Percentiles rank a stretch among this genome's conserved stretches.
phyloP scores from a whole-genome alignment of 2,888 invertebrate species.

The Plagodis pulveraria region DNA sequence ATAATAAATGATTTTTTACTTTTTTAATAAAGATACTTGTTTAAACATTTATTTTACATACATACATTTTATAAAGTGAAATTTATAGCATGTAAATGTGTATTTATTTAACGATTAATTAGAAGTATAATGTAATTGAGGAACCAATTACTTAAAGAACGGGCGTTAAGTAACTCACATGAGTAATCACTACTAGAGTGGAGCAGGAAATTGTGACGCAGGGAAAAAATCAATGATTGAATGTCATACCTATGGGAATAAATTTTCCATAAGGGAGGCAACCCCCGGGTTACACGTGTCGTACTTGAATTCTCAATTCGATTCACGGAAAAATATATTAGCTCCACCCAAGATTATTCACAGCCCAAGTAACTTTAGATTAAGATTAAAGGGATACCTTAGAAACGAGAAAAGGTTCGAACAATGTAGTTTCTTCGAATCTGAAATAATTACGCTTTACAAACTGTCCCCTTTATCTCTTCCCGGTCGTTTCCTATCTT shows the following conservation, averaged over 20 bases:
- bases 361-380: slow-evolving; percentile 34
- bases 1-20: too few relatives aligned
- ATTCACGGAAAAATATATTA: slow-evolving; percentile 52
- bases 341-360: slow-evolving; percentile 41
- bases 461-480: slow-evolving; percentile 67
- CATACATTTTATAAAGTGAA: too few relatives aligned
- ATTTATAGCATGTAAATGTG: too few relatives aligned
- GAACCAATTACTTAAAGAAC: too few relatives aligned
- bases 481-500: slow-evolving; percentile 59
- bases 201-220: slow-evolving; percentile 40
- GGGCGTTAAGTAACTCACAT: slow-evolving; percentile 18
- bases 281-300: slow-evolving; percentile 62
- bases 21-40: too few relatives aligned
- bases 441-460: slow-evolving; percentile 71
- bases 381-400: slow-evolving; percentile 25
- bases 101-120: too few relatives aligned
- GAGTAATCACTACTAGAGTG: slow-evolving; percentile 21
- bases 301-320: slow-evolving; percentile 69
- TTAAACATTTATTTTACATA: too few relatives aligned
- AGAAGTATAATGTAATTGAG: too few relatives aligned
- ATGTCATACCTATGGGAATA: slow-evolving; percentile 81
- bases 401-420: slow-evolving; percentile 18
- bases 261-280: slow-evolving; percentile 60
- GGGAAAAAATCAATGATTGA: slow-evolving; percentile 76
- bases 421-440: slow-evolving; percentile 31